These are phyloP conservation scores for Falco rusticolus DNA, from an alignment of 2,797 vertebrate genomes.

Conservation along the genomic window DNA sequence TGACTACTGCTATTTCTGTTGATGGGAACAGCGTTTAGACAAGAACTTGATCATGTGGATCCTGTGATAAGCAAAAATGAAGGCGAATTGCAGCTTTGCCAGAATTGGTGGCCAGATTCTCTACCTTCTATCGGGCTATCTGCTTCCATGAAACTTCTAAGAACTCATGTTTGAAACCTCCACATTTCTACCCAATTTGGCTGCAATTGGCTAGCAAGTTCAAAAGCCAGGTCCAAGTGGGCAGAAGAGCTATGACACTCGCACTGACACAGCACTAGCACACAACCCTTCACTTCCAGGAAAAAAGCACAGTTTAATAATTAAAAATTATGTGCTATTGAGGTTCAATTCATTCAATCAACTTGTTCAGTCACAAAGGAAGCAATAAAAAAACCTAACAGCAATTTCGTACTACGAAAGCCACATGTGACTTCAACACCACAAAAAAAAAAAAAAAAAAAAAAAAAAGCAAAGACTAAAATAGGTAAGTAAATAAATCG, in stretches of 20 bases:
- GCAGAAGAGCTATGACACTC: neutral
- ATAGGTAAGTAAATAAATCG: conserved; percentile 27
- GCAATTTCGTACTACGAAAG: neutral
- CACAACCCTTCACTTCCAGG: neutral
- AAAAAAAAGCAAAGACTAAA: neutral
- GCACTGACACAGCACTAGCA: neutral
- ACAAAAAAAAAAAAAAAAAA: neutral
- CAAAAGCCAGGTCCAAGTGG: neutral
- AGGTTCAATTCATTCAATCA: neutral
- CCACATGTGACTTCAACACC: neutral
- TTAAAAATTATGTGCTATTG: neutral
- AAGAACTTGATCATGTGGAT: neutral
- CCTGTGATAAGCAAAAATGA: neutral
- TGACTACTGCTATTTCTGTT: neutral
- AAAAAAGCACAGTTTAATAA: neutral
- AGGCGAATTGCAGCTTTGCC: neutral
- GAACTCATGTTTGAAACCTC: neutral
- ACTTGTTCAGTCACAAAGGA: neutral
- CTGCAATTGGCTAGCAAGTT: neutral
- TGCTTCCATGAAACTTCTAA: neutral
- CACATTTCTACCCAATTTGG: neutral
- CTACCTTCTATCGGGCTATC: neutral
- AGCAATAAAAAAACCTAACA: neutral
- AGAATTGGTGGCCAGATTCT: neutral
- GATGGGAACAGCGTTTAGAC: neutral